These are phyloP conservation scores for Drusus annulatus DNA, from an alignment of 1,140 invertebrate species.

Conservation along the genomic window DNA sequence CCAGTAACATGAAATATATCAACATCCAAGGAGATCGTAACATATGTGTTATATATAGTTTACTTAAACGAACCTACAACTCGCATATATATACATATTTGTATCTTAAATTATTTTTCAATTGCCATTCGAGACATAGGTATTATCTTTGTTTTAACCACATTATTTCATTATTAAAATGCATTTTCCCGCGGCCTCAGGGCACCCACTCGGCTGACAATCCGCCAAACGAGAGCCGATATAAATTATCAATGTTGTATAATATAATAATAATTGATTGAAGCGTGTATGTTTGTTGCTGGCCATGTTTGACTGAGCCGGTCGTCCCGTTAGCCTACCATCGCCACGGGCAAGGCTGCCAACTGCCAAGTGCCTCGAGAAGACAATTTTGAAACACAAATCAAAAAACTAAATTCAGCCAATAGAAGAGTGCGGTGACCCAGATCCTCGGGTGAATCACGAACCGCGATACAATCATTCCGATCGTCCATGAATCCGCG, in stretches of 20 bases:
- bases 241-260: slow-evolving; percentile 11
- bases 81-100: too few relatives aligned
- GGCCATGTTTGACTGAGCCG: background rate
- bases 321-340: slow-evolving; percentile 32
- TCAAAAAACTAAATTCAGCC: slow-evolving; percentile 15
- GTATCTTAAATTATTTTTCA: too few relatives aligned
- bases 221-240: slow-evolving; percentile 9
- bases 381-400: slow-evolving; percentile 24
- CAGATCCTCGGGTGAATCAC: slow-evolving; percentile 3
- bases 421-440: slow-evolving; percentile 1
- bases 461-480: background rate
- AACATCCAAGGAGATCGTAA: too few relatives aligned
- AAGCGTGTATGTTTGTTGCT: background rate
- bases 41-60: too few relatives aligned
- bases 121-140: too few relatives aligned
- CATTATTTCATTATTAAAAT: background rate
- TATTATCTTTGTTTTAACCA: background rate
- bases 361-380: background rate
- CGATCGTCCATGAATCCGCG: background rate
- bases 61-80: too few relatives aligned
- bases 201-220: background rate
- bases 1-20: too few relatives aligned
- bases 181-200: background rate
- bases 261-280: slow-evolving; percentile 17
- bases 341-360: slow-evolving; percentile 35